phyloP scores from a whole-genome alignment of 1,140 invertebrate genomes.

The Pachypsylla venusta region DNA sequence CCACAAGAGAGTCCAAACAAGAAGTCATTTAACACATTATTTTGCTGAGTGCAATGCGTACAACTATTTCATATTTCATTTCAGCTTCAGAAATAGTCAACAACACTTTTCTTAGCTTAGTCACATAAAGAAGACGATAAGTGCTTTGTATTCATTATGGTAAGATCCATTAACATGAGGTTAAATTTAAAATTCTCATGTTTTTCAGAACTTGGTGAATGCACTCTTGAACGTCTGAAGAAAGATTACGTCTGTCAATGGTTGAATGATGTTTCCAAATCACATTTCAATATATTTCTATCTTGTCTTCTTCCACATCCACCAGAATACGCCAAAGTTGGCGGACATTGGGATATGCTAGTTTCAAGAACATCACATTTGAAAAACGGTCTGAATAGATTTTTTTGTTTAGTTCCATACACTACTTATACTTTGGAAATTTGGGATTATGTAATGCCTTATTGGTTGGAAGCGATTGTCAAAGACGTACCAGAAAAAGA shows the following conservation, averaged over 20 bases:
- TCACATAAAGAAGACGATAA: no score
- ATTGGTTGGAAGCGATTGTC: conserved; percentile 96
- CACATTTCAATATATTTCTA: conserved; percentile 76
- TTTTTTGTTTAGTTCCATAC: conserved; percentile 94
- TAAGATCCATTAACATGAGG: no score
- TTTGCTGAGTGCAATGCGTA: no score
- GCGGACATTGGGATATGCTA: conserved; percentile 88
- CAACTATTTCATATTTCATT: no score
- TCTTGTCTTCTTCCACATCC: conserved; percentile 73
- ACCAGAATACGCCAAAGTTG: conserved; percentile 77
- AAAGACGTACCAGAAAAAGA: conserved; percentile 89
- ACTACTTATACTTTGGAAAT: conserved; percentile 91
- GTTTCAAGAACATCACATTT: conserved; percentile 81
- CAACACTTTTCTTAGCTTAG: no score
- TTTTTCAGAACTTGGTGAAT: conserved; percentile 58
- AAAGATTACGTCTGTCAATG: conserved; percentile 84
- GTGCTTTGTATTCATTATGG: no score
- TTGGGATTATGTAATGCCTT: conserved; percentile 95
- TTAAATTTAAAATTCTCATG: no score
- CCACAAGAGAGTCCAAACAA: no score
- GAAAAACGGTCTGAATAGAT: conserved; percentile 77
- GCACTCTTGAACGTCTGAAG: conserved; percentile 80
- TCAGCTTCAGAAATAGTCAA: no score
- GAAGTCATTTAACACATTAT: no score
- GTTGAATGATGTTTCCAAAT: conserved; percentile 69